Evolutionary conservation across 2,888 invertebrate species (phyloP).

Genomic region (Thymelicus lineola): DNA sequence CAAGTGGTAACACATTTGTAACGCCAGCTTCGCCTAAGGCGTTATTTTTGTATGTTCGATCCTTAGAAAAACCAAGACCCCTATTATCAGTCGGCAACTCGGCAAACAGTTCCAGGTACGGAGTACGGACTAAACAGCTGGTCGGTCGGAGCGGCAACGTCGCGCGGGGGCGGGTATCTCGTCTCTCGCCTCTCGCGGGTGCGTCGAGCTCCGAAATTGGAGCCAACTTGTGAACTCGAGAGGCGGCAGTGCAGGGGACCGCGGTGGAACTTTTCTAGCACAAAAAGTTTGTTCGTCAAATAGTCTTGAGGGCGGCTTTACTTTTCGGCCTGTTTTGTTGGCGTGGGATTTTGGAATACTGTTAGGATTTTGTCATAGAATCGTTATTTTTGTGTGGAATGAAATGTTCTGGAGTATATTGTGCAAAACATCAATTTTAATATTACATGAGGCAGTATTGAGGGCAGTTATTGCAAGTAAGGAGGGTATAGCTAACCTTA

Average conservation of each 20-base stretch:
- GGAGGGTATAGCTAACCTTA: too few relatives aligned
- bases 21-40: conserved; percentile 38
- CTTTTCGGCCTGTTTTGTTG: background rate
- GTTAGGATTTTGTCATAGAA: background rate
- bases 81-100: conserved; percentile 45
- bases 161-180: conserved; percentile 48
- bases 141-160: conserved; percentile 70
- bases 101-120: conserved; percentile 70
- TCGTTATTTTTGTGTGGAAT: too few relatives aligned
- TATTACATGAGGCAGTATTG: too few relatives aligned
- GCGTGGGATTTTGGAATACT: background rate
- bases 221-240: conserved; percentile 13
- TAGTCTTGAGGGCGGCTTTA: conserved; percentile 1
- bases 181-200: background rate
- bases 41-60: conserved; percentile 43
- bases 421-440: too few relatives aligned
- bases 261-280: background rate
- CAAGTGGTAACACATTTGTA: conserved; percentile 7
- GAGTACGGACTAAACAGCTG: conserved; percentile 71
- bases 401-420: too few relatives aligned
- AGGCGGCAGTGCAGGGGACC: conserved; percentile 3
- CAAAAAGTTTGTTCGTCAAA: conserved; percentile 10
- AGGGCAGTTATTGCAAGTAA: too few relatives aligned
- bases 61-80: conserved; percentile 43
- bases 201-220: conserved; percentile 15